These are phyloP conservation scores for Peucedramus taeniatus DNA, from an alignment of 2,113 vertebrate genomes.

Conservation along the genomic window DNA sequence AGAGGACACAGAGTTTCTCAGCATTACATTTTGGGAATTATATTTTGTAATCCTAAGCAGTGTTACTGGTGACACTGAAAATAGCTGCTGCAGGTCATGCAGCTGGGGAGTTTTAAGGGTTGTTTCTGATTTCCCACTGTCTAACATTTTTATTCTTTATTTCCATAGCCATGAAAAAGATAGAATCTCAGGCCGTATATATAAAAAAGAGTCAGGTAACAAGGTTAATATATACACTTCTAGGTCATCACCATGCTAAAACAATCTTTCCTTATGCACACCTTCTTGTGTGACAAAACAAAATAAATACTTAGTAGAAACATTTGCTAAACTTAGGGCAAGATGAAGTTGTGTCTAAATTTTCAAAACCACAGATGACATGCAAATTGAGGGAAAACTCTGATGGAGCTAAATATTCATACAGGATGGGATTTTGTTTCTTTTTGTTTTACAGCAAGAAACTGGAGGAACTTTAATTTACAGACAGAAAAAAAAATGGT, in stretches of 20 bases:
- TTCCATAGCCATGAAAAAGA: background rate
- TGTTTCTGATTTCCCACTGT: background rate
- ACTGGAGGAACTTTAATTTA: background rate
- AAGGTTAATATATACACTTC: background rate
- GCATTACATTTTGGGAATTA: background rate
- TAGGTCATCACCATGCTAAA: background rate
- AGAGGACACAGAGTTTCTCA: background rate
- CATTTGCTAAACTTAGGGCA: background rate
- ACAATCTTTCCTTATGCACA: background rate
- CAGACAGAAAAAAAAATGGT: background rate
- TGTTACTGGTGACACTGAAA: background rate
- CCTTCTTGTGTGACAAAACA: background rate
- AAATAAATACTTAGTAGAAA: background rate
- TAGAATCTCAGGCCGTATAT: background rate
- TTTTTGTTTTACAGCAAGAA: background rate
- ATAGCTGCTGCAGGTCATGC: background rate
- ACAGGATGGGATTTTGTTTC: fast-evolving
- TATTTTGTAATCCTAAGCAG: background rate
- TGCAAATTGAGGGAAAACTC: background rate
- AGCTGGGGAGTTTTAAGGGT: background rate
- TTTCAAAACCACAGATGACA: background rate
- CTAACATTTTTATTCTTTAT: background rate
- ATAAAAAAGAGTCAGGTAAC: background rate
- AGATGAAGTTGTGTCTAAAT: background rate
- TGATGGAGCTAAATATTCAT: background rate